A percentile compares a stretch with the other conserved stretches of the same genome.
These are phyloP conservation scores for Notamacropus eugenii DNA, from an alignment of 2,797 vertebrate genomes.

Conservation along the genomic window DNA sequence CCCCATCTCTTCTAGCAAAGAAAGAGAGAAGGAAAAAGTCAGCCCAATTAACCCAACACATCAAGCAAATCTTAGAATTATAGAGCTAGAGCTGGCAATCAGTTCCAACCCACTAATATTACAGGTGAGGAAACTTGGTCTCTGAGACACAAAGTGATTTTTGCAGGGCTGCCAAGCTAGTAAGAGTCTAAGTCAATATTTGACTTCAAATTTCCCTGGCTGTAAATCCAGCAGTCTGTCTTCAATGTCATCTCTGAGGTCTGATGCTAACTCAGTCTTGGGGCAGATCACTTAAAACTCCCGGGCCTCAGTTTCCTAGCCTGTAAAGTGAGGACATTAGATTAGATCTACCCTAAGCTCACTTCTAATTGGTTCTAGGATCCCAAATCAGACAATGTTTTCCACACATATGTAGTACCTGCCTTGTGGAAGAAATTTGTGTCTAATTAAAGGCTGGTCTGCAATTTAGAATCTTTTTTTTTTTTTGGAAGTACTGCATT, in stretches of 20 bases:
- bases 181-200: neutral
- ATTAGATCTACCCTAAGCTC: neutral
- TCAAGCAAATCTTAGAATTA: neutral
- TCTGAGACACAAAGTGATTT: neutral
- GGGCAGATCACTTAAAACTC: too few species aligned
- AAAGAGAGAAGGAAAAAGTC: neutral
- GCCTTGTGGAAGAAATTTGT: neutral
- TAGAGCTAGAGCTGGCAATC: neutral
- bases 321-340: neutral
- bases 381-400: neutral
- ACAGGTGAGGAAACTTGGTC: slow-evolving; percentile 10
- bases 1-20: neutral
- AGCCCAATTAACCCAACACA: neutral
- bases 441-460: neutral
- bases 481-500: neutral
- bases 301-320: too few species aligned
- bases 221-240: neutral
- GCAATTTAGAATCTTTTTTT: neutral
- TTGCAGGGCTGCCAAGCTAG: too few species aligned
- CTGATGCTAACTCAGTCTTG: too few species aligned
- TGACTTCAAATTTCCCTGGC: neutral
- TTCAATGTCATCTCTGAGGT: neutral
- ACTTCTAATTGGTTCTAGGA: neutral
- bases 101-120: neutral
- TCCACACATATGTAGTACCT: neutral